Conservation (phyloP, 2,888 invertebrate genomes). For the Hermaeophaga mercurialis region DNA sequence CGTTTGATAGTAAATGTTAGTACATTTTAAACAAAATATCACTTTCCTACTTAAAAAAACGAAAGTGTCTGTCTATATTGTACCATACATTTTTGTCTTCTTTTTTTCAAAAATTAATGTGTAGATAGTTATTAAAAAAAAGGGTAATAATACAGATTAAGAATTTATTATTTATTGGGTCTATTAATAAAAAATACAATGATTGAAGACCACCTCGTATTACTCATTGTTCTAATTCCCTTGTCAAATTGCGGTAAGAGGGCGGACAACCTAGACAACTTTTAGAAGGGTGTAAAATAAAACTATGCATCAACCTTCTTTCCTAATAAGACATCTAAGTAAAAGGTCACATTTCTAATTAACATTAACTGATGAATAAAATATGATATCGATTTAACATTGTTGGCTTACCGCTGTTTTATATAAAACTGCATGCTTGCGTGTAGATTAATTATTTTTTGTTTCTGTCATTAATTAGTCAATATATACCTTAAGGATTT, state of each 20-base stretch:
- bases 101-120: too few relatives aligned
- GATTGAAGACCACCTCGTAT: too few relatives aligned
- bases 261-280: conserved; percentile 13
- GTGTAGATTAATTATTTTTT: conserved; percentile 20
- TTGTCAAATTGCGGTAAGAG: background rate
- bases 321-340: conserved; percentile 4
- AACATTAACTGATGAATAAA: conserved; percentile 11
- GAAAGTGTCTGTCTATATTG: too few relatives aligned
- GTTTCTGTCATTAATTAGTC: background rate
- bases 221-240: background rate
- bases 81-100: too few relatives aligned
- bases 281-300: background rate
- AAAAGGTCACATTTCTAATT: conserved; percentile 16
- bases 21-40: too few relatives aligned
- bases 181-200: too few relatives aligned
- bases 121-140: too few relatives aligned
- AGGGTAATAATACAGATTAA: too few relatives aligned
- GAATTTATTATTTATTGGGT: too few relatives aligned
- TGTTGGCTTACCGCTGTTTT: conserved; percentile 3
- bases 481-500: background rate
- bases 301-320: background rate
- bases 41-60: too few relatives aligned
- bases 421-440: conserved; percentile 17
- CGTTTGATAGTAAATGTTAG: too few relatives aligned
- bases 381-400: conserved; percentile 7